Evolutionary conservation across 2,888 invertebrate species (phyloP), one percentile per base, ranked within the genome.

Genomic region (Volucella inflata): DNA sequence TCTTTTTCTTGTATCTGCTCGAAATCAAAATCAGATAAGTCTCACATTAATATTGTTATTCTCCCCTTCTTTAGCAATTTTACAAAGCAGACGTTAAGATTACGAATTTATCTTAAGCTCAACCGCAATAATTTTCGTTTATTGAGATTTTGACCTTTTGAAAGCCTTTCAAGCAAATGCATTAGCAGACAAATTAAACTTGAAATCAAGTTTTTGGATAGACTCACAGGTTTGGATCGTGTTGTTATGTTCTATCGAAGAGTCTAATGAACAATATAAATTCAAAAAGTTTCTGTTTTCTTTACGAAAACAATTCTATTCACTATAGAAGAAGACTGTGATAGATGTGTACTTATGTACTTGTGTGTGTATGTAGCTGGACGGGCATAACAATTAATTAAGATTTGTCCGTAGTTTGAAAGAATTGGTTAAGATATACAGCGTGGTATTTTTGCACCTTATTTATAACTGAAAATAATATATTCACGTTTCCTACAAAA

Each of bases 231-330:
- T 42, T 17, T 59, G 44, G 51, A 40, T 38, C 17, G 30, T 48
- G 42, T 71, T 40, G 40, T 71, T 60, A 60, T 57, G 55, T 57
- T 57, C 48, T n/a, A 57, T 46, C 9, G 57, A 17, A 21, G 46
- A 57, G 11, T 8, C 40, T 68, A 55, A 57, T 70, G 17, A 70
- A 12, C 46, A 70, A 46, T 57, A 46, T 57, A 46, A 48, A 70
- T 57, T 16, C 57, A 70, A 30, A 70, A 30, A 30, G 48, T 17
- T n/a, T 44, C 17, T 9, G 14, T 17, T 12, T 51, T 48, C 30
- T 44, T 16, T n/a, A 9, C 3, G 11, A 53, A n/a, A 30, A 55
- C 30, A 30, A 3, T 30, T 30, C 30, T 30, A 30, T 30, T 30
- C 4, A 30, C 4, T 30, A 6, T 30, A 30, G 6, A 30, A 30